Percentiles rank a stretch among this genome's conserved stretches.
Evolutionary conservation across 2,113 vertebrate species (phyloP).

Genomic region (Genyomyrus donnyi): DNA sequence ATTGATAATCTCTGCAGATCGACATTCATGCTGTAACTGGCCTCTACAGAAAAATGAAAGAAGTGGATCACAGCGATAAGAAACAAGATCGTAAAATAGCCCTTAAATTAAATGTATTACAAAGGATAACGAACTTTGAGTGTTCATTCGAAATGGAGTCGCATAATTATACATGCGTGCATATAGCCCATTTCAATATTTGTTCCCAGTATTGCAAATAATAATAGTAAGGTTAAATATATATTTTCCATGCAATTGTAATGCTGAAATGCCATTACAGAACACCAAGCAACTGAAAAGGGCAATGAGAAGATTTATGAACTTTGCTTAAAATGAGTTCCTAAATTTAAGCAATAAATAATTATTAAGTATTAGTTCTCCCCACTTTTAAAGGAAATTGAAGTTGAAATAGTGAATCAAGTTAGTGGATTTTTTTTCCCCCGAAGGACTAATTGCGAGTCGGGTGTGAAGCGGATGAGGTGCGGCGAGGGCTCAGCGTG

Average conservation of each 20-base stretch:
- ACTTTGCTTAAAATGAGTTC: not conserved
- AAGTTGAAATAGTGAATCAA: not conserved
- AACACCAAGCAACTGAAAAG: not conserved
- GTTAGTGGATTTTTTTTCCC: not conserved
- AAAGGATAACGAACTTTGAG: not conserved
- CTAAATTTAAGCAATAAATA: not conserved
- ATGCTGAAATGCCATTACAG: not conserved
- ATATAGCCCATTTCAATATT: not conserved
- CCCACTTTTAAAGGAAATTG: not conserved
- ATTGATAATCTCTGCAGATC: not conserved
- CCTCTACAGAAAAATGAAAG: not conserved
- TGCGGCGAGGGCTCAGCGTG: not conserved
- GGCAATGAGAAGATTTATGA: not conserved
- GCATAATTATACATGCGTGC: not conserved
- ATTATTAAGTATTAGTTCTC: not conserved
- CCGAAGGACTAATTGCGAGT: not conserved
- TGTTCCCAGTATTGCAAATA: not conserved
- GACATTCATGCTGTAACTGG: not conserved
- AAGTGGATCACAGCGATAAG: not conserved
- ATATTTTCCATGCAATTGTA: not conserved
- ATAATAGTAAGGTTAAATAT: not conserved
- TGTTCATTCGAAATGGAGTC: not conserved
- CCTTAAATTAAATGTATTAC: not conserved
- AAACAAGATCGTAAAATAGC: not conserved
- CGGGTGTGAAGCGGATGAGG: not conserved